These are phyloP conservation scores for Holothuria glaberrima DNA, from an alignment of 35 echinoderm and acorn worm species.

Conservation along the genomic window DNA sequence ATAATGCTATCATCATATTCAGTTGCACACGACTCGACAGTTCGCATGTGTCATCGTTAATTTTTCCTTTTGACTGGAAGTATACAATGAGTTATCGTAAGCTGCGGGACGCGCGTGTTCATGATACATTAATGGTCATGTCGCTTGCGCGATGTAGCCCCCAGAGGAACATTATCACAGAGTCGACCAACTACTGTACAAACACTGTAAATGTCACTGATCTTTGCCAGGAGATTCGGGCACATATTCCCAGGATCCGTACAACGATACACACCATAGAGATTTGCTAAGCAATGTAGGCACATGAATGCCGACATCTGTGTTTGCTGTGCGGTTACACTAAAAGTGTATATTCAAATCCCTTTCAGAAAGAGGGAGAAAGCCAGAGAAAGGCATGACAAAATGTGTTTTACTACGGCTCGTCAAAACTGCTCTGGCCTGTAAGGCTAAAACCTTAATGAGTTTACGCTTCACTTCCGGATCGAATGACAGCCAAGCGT, in stretches of 20 bases:
- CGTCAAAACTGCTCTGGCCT: slow-evolving; percentile 17
- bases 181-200: slow-evolving; percentile 13
- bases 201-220: slow-evolving; percentile 25
- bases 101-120: slow-evolving; percentile 8
- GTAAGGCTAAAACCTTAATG: slow-evolving; percentile 45
- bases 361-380: too few species aligned
- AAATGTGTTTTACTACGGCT: neutral
- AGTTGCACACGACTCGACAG: neutral
- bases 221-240: neutral
- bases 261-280: too few species aligned
- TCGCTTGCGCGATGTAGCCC: slow-evolving; percentile 3
- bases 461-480: slow-evolving; percentile 20
- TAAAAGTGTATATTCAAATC: too few species aligned
- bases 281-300: too few species aligned
- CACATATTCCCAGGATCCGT: too few species aligned
- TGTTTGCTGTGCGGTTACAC: too few species aligned
- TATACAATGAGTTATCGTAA: neutral
- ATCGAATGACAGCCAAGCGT: slow-evolving; percentile 38
- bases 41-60: slow-evolving; percentile 18
- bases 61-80: neutral
- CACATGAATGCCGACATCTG: too few species aligned
- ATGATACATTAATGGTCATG: slow-evolving; percentile 15
- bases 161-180: slow-evolving; percentile 30
- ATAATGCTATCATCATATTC: slow-evolving; percentile 46
- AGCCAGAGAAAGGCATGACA: too few species aligned